phyloP scores from a whole-genome alignment of 64 coral and sea anemone species.

The Stylophora pistillata region DNA sequence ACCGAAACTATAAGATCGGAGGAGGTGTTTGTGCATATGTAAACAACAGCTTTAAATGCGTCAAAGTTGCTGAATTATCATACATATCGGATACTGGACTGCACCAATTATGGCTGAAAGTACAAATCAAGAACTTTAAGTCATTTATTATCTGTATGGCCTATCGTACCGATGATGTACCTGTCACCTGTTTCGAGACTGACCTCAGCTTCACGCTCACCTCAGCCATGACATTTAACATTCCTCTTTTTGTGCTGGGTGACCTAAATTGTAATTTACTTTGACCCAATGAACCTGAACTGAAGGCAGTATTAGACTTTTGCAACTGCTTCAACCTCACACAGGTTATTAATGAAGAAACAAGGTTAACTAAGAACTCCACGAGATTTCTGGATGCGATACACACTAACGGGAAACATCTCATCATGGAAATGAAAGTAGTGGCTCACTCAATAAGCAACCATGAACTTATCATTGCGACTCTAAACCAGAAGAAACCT shows the following conservation, averaged over 20 bases:
- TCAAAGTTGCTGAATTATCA: constrained; percentile 32
- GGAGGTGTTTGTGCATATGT: constrained; percentile 53
- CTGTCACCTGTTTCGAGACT: constrained; percentile 35
- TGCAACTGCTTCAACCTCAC: constrained; percentile 31
- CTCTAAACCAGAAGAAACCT: constrained; percentile 12
- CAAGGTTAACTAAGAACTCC: constrained; percentile 14
- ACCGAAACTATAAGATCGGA: too few relatives aligned
- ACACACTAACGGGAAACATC: too few relatives aligned
- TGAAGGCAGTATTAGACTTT: constrained; percentile 3
- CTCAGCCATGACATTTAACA: too few relatives aligned
- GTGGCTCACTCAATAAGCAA: constrained; percentile 42
- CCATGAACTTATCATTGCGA: constrained; percentile 37
- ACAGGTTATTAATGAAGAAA: constrained; percentile 20
- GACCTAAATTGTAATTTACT: constrained; percentile 34
- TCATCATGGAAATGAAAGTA: constrained; percentile 4
- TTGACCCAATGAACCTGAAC: constrained; percentile 24
- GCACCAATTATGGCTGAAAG: too few relatives aligned
- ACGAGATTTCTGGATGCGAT: constrained; percentile 28
- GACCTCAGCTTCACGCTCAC: too few relatives aligned
- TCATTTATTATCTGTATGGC: constrained; percentile 44
- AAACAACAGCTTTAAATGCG: too few relatives aligned
- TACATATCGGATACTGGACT: constrained; percentile 43
- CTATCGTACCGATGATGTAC: constrained; percentile 49
- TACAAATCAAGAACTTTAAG: constrained; percentile 40
- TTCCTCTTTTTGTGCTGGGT: background rate